Evolutionary conservation across 1,140 invertebrate genomes (phyloP).

Genomic region (Hyles vespertilio): DNA sequence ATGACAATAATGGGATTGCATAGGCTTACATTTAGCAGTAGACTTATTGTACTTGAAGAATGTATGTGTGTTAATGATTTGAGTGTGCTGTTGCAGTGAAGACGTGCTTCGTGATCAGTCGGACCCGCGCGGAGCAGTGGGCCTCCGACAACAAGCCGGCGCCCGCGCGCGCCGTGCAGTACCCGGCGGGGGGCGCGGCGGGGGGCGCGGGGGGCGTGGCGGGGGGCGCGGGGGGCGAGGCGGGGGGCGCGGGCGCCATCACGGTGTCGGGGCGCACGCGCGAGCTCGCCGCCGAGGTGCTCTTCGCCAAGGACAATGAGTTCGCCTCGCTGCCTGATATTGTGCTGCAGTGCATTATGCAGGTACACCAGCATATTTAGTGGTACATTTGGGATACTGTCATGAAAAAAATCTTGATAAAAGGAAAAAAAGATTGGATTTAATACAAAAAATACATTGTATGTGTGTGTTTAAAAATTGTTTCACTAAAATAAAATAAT

Average conservation of each 20-base stretch:
- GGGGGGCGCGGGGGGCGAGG: not conserved
- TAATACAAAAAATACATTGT: not conserved
- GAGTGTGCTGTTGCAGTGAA: slow-evolving; percentile 29
- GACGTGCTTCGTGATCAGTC: slow-evolving; percentile 47
- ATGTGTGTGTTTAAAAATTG: not conserved
- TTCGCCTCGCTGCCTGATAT: slow-evolving; percentile 49
- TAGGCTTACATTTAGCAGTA: too few species aligned
- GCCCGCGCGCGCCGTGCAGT: not conserved
- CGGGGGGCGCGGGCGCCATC: not conserved
- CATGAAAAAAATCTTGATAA: too few species aligned
- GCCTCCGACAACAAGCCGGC: not conserved
- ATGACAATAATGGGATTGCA: too few species aligned
- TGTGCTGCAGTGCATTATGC: slow-evolving; percentile 49
- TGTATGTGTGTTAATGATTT: not conserved
- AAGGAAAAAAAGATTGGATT: not conserved
- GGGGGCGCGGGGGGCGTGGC: too few species aligned
- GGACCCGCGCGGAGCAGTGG: slow-evolving; percentile 7
- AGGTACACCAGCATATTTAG: slow-evolving; percentile 13
- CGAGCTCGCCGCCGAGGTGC: slow-evolving; percentile 41
- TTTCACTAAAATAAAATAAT: not conserved
- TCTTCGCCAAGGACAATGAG: slow-evolving; percentile 34
- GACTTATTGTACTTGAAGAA: not conserved
- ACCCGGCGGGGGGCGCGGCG: not conserved
- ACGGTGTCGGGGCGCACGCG: slow-evolving; percentile 15
- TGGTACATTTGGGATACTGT: not conserved